A percentile compares a stretch with the other conserved stretches of the same genome.
phyloP scores from a whole-genome alignment of 1,140 invertebrate species.

The Centruroides sculpturatus region DNA sequence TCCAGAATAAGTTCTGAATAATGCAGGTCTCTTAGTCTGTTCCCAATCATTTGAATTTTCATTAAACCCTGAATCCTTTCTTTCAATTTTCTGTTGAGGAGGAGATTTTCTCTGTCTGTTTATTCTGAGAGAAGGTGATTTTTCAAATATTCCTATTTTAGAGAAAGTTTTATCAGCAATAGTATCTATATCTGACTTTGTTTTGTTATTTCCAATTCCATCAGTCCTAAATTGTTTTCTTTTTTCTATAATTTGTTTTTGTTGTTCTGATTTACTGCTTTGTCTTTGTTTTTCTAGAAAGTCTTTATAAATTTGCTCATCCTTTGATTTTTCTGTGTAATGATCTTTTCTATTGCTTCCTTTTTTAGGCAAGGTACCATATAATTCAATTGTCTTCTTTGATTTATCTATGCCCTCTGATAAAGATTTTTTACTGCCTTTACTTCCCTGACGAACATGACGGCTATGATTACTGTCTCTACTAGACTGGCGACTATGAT shows the following conservation, averaged over 20 bases:
- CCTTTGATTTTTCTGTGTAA: background rate
- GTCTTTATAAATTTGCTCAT: background rate
- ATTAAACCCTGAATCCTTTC: constrained; percentile 17
- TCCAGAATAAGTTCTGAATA: constrained; percentile 18
- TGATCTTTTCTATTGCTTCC: constrained; percentile 13
- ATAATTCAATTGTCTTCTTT: constrained; percentile 45
- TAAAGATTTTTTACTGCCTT: background rate
- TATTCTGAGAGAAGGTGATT: background rate
- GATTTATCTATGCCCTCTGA: background rate
- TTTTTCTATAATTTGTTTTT: background rate
- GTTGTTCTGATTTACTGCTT: background rate
- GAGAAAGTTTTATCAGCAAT: background rate
- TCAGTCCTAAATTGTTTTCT: background rate
- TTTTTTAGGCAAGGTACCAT: constrained; percentile 79
- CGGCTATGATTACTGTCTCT: constrained; percentile 10
- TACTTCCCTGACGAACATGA: constrained; percentile 11
- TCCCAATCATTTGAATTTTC: constrained; percentile 23
- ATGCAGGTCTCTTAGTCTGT: constrained; percentile 11
- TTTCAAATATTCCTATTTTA: background rate
- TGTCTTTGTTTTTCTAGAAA: background rate
- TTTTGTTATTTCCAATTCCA: background rate
- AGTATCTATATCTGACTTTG: background rate
- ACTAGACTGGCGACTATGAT: constrained; percentile 5
- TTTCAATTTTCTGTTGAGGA: background rate
- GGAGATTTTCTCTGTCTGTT: constrained; percentile 2